phyloP scores from a whole-genome alignment of 2,797 vertebrate species.

The Eupleurogrammus muticus region DNA sequence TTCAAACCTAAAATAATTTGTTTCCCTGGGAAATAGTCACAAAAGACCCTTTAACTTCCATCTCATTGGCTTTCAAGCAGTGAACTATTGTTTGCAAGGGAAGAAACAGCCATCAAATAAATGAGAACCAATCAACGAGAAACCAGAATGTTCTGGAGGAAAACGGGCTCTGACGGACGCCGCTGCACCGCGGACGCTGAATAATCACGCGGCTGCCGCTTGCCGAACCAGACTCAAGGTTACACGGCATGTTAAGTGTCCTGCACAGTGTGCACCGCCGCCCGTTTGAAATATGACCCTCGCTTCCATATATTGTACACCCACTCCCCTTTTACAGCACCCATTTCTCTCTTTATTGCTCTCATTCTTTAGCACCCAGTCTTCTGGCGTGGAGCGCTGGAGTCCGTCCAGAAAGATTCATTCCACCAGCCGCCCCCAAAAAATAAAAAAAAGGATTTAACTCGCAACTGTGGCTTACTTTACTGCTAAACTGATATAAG shows the following conservation, averaged over 20 bases:
- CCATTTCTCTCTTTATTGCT: slow-evolving; percentile 29
- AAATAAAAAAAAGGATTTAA: not conserved
- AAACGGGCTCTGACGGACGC: slow-evolving; percentile 33
- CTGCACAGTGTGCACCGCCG: no score
- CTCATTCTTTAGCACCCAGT: slow-evolving; percentile 30
- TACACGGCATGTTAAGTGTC: slow-evolving; percentile 8
- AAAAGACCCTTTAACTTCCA: no score
- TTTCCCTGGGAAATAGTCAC: no score
- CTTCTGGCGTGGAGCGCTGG: slow-evolving; percentile 19
- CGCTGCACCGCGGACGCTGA: slow-evolving; percentile 8
- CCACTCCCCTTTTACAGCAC: slow-evolving; percentile 23
- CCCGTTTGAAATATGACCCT: not conserved
- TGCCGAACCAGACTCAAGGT: slow-evolving; percentile 21
- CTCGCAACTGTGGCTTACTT: not conserved
- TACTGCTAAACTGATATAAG: not conserved
- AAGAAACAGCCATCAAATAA: not conserved
- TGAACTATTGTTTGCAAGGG: no score
- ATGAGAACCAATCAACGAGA: not conserved
- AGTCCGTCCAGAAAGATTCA: slow-evolving; percentile 27
- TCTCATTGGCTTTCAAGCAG: no score
- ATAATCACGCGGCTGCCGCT: slow-evolving; percentile 29
- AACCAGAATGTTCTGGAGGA: slow-evolving; percentile 9
- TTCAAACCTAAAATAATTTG: no score
- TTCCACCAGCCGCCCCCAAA: slow-evolving; percentile 16
- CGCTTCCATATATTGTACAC: not conserved